phyloP scores from a whole-genome alignment of 2,113 vertebrate species.

The Gadus macrocephalus region DNA sequence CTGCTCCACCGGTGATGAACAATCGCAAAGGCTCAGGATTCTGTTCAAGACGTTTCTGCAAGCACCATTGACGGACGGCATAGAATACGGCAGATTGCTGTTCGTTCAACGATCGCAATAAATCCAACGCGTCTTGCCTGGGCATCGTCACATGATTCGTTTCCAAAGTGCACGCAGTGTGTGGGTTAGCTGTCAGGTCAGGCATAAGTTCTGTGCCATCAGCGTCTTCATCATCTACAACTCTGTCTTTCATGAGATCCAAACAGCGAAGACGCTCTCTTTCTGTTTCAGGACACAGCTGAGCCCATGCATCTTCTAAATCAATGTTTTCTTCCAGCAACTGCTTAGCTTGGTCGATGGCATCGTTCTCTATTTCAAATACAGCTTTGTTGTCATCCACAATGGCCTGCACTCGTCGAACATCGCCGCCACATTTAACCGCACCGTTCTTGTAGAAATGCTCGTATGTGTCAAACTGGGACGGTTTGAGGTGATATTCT shows the following conservation, averaged over 20 bases:
- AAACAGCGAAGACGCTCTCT: background rate
- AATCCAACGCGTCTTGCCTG: background rate
- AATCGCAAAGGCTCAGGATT: too few species aligned
- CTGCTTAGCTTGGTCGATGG: background rate
- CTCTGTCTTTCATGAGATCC: background rate
- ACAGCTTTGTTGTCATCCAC: background rate
- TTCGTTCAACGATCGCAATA: background rate
- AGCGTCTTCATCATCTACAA: background rate
- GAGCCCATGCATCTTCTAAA: conserved; percentile 9
- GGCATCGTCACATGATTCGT: background rate
- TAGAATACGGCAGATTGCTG: background rate
- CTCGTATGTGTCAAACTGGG: background rate
- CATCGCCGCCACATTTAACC: conserved; percentile 8
- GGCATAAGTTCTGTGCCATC: background rate
- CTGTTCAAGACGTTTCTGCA: background rate
- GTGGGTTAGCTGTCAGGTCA: background rate
- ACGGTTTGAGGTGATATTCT: conserved; percentile 10
- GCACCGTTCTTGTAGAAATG: conserved; percentile 19
- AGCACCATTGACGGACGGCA: background rate
- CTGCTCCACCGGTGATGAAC: too few species aligned
- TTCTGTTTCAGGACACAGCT: conserved; percentile 6
- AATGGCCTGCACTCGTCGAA: conserved; percentile 6
- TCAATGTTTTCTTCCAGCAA: background rate
- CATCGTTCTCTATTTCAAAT: conserved; percentile 14
- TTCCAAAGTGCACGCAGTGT: background rate